Conservation (phyloP, 2,113 vertebrate species). For the Hystrix brachyura region DNA sequence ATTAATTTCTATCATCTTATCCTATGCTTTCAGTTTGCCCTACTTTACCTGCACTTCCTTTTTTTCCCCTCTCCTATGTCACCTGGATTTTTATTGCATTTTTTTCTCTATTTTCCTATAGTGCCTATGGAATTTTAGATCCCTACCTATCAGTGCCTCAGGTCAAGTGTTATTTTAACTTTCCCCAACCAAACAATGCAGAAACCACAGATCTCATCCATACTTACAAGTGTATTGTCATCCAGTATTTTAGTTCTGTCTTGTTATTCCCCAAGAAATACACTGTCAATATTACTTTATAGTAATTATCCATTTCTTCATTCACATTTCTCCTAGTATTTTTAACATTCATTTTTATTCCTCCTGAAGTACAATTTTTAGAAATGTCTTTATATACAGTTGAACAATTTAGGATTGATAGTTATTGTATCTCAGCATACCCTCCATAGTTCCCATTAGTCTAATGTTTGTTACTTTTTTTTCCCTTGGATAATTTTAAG, state of each 20-base stretch:
- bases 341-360: not conserved
- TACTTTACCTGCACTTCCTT: not conserved
- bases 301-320: not conserved
- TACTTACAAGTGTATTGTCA: not conserved
- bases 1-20: not conserved
- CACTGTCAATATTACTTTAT: not conserved
- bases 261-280: not conserved
- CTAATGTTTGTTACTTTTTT: not conserved
- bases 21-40: not conserved
- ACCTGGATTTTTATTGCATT: not conserved
- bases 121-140: not conserved
- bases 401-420: not conserved
- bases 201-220: not conserved
- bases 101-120: conserved; percentile 49
- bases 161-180: not conserved
- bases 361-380: not conserved
- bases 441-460: not conserved
- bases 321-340: not conserved
- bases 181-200: not conserved
- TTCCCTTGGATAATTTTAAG: not conserved
- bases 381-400: not conserved
- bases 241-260: not conserved
- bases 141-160: not conserved
- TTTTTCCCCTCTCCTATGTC: not conserved
- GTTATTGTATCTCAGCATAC: not conserved